A percentile compares a stretch with the other conserved stretches of the same genome.
Conservation (phyloP, 2,113 vertebrate species). For the Myxocyprinus asiaticus region DNA sequence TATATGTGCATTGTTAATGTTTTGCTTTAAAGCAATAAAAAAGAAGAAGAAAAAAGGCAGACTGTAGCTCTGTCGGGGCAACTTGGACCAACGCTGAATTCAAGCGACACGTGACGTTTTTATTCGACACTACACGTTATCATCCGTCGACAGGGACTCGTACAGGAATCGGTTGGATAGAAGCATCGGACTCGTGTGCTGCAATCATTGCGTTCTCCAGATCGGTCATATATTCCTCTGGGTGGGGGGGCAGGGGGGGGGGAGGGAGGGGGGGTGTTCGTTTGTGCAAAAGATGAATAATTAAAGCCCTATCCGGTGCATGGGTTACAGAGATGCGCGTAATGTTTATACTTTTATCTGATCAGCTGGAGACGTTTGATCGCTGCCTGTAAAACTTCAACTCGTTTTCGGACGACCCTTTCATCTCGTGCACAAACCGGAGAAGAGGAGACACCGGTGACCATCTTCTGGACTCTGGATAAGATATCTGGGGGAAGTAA, state of each 20-base stretch:
- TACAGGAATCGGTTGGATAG: slow-evolving; percentile 39
- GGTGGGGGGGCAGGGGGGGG: too few species aligned
- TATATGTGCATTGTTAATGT: too few species aligned
- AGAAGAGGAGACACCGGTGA: slow-evolving; percentile 26
- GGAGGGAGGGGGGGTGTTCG: neutral
- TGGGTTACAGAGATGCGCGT: neutral
- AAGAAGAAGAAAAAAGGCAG: neutral
- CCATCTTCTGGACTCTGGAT: neutral
- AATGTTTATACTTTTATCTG: neutral
- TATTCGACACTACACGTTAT: slow-evolving; percentile 11
- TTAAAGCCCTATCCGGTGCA: neutral
- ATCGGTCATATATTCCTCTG: neutral
- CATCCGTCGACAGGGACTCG: slow-evolving; percentile 14
- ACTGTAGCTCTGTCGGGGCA: neutral
- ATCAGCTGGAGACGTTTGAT: slow-evolving; percentile 19
- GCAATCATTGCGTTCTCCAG: neutral
- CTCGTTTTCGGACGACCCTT: slow-evolving; percentile 31
- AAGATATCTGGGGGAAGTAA: slow-evolving; percentile 8
- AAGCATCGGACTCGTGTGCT: neutral
- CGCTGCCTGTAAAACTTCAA: slow-evolving; percentile 24
- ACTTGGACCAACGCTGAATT: neutral
- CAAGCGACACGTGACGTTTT: slow-evolving; percentile 19
- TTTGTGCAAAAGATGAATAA: neutral
- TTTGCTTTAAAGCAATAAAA: neutral
- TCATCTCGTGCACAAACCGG: slow-evolving; percentile 16